Evolutionary conservation across 2,113 vertebrate species (phyloP).

Genomic region (Zingel zingel): DNA sequence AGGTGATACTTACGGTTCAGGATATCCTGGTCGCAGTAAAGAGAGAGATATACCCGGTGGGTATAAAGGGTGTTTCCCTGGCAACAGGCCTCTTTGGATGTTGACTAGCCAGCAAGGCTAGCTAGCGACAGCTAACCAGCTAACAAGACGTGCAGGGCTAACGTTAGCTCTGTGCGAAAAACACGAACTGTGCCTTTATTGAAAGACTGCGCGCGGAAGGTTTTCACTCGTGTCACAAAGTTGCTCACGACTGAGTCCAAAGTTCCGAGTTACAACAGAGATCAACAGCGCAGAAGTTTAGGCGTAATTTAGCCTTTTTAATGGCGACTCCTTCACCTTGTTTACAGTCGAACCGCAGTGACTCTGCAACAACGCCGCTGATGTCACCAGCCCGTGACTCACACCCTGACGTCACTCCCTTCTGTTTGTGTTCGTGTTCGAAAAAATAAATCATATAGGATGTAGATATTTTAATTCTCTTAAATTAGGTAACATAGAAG

Average conservation of each 20-base stretch:
- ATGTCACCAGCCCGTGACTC: slow-evolving; percentile 62
- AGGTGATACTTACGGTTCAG: slow-evolving; percentile 75
- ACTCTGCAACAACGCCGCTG: slow-evolving; percentile 84
- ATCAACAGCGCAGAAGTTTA: too few relatives aligned
- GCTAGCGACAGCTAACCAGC: slow-evolving; percentile 32
- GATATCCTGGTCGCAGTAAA: slow-evolving; percentile 55
- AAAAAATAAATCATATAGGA: too few relatives aligned
- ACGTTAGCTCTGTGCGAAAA: slow-evolving; percentile 29
- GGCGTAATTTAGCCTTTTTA: background rate
- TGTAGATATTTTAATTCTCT: too few relatives aligned
- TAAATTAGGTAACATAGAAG: too few relatives aligned
- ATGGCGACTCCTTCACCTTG: slow-evolving; percentile 61
- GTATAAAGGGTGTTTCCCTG: slow-evolving; percentile 51
- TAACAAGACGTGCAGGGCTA: slow-evolving; percentile 12
- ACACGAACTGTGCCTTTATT: background rate
- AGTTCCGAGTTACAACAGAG: rapidly evolving
- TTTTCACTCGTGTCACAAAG: background rate
- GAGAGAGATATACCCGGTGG: slow-evolving; percentile 24
- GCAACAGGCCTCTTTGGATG: background rate
- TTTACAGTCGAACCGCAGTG: slow-evolving; percentile 83
- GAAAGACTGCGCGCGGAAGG: rapidly evolving
- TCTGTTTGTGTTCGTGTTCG: background rate
- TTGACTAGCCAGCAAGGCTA: slow-evolving; percentile 46
- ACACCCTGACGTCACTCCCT: slow-evolving; percentile 40
- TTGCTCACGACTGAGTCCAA: too few relatives aligned